Evolutionary conservation across 1,140 invertebrate genomes (phyloP).

Genomic region (Pseudomyrmex gracilis): DNA sequence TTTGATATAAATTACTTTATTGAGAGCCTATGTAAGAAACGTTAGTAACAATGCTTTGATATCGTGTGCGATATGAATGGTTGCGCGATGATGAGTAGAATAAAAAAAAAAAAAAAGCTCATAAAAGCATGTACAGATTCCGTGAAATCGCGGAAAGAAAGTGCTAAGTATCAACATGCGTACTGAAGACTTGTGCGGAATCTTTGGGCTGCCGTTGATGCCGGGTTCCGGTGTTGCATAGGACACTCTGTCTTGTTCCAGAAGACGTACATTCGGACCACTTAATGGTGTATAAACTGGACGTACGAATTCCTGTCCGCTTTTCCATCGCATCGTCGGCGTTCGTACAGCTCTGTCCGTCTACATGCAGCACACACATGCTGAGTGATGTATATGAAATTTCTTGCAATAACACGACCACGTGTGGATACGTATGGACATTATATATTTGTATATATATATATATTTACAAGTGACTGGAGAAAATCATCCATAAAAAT

Average conservation of each 20-base stretch:
- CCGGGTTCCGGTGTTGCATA: constrained; percentile 80
- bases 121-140: constrained; percentile 50
- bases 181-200: constrained; percentile 81
- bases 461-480: constrained; percentile 18
- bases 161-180: constrained; percentile 83
- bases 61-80: neutral
- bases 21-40: neutral
- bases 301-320: constrained; percentile 82
- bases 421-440: neutral
- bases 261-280: constrained; percentile 80
- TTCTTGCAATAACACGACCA: constrained; percentile 63
- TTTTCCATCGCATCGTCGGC: constrained; percentile 81
- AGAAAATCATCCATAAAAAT: constrained; percentile 10
- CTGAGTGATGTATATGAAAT: constrained; percentile 82
- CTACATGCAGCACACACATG: constrained; percentile 86
- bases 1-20: neutral
- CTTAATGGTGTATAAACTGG: constrained; percentile 80
- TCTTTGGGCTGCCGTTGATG: constrained; percentile 79
- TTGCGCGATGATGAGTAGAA: constrained; percentile 8
- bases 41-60: neutral
- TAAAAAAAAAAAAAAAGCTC: constrained; percentile 8
- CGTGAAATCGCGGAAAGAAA: constrained; percentile 30
- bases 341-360: constrained; percentile 80
- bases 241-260: constrained; percentile 82
- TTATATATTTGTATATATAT: neutral